phyloP scores from a whole-genome alignment of 2,797 vertebrate species.

The Telmatherina bonti region DNA sequence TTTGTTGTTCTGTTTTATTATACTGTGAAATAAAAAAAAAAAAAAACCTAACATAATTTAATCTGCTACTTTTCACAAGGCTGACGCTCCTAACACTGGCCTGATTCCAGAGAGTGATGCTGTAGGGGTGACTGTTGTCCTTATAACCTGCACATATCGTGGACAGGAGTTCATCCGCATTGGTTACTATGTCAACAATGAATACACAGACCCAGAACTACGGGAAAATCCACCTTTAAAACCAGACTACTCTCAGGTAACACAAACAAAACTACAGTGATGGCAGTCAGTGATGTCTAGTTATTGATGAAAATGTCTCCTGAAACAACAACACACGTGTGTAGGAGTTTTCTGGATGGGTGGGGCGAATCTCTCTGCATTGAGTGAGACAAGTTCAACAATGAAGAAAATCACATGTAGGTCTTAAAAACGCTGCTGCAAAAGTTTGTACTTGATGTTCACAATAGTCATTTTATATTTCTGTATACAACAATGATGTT shows the following conservation, averaged over 20 bases:
- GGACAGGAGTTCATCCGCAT: slow-evolving; percentile 92
- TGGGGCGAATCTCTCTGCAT: too few relatives aligned
- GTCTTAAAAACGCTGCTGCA: too few relatives aligned
- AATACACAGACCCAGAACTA: slow-evolving; percentile 87
- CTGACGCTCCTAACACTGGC: slow-evolving; percentile 86
- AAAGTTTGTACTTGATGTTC: too few relatives aligned
- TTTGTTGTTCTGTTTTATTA: not conserved
- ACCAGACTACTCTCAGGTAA: slow-evolving; percentile 88
- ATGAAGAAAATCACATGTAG: too few relatives aligned
- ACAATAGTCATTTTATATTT: too few relatives aligned
- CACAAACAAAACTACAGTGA: not conserved
- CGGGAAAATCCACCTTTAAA: slow-evolving; percentile 89
- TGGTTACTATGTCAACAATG: slow-evolving; percentile 93
- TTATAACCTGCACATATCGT: slow-evolving; percentile 91
- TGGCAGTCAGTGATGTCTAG: not conserved
- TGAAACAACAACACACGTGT: too few relatives aligned
- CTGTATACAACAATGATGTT: too few relatives aligned
- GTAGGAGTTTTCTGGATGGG: too few relatives aligned
- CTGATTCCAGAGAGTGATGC: slow-evolving; percentile 90
- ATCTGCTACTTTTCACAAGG: slow-evolving; percentile 65
- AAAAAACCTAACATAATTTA: too few relatives aligned
- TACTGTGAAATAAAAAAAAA: not conserved
- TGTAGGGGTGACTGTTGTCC: slow-evolving; percentile 89
- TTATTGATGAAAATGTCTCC: not conserved
- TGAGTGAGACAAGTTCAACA: too few relatives aligned